Percentiles rank a stretch among this genome's conserved stretches.
phyloP scores from a whole-genome alignment of 2,797 vertebrate genomes.

The Psittacula derbiana region DNA sequence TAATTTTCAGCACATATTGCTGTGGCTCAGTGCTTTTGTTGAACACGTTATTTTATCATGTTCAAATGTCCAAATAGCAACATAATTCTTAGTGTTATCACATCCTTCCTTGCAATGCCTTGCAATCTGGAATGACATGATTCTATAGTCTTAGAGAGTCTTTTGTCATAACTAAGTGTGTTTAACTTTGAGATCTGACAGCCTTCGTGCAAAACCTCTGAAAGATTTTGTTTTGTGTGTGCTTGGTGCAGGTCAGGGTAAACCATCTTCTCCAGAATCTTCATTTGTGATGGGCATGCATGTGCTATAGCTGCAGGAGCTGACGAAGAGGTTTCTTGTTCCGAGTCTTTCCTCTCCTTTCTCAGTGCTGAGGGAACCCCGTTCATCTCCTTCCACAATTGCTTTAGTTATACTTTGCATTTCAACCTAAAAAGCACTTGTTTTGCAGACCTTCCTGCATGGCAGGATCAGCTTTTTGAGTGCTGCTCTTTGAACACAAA shows the following conservation, averaged over 20 bases:
- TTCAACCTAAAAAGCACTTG: neutral
- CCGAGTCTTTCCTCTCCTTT: neutral
- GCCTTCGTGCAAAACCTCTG: neutral
- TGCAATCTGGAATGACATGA: neutral
- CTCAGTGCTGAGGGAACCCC: neutral
- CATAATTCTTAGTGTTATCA: neutral
- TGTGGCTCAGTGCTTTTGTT: neutral
- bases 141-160: neutral
- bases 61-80: neutral
- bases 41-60: neutral
- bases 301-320: neutral
- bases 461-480: neutral
- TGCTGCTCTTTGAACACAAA: neutral
- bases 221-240: neutral
- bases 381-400: neutral
- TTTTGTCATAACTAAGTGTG: neutral
- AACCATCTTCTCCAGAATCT: neutral
- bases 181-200: neutral
- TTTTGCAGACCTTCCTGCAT: neutral
- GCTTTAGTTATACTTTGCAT: neutral
- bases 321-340: neutral
- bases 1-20: neutral
- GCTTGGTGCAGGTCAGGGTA: neutral
- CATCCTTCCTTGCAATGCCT: neutral
- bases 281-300: accelerated